Evolutionary conservation across 1,140 invertebrate genomes (phyloP).

Genomic region (Magallana ariakensis): DNA sequence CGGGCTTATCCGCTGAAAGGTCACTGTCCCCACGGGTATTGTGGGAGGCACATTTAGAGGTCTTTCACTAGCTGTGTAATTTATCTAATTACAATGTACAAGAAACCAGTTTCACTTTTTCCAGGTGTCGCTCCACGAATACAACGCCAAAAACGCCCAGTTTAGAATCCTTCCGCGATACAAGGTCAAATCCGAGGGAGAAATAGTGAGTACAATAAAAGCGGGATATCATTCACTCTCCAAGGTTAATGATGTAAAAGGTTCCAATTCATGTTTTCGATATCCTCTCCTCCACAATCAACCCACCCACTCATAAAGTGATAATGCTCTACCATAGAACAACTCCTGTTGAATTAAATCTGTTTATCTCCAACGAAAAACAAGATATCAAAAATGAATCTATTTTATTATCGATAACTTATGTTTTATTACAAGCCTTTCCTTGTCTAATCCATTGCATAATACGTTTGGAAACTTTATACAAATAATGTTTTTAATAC

Average conservation of each 20-base stretch:
- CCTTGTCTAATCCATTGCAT: too few relatives aligned
- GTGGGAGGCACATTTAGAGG: neutral
- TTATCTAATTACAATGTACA: too few relatives aligned
- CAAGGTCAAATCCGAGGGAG: slow-evolving; percentile 80
- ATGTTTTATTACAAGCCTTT: too few relatives aligned
- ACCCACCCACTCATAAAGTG: neutral
- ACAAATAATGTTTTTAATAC: too few relatives aligned
- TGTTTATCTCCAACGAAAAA: neutral
- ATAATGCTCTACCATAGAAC: too few relatives aligned
- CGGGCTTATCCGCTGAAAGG: neutral
- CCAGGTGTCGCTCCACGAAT: slow-evolving; percentile 77
- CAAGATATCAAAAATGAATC: too few relatives aligned
- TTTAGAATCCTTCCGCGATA: slow-evolving; percentile 79
- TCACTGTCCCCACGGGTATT: neutral
- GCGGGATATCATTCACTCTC: neutral
- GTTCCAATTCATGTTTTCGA: neutral
- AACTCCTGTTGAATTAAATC: neutral
- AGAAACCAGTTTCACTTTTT: slow-evolving; percentile 45
- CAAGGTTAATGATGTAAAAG: neutral
- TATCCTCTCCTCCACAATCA: neutral
- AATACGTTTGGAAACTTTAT: too few relatives aligned
- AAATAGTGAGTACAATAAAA: slow-evolving; percentile 75
- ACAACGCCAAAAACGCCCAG: slow-evolving; percentile 79
- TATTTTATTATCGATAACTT: too few relatives aligned
- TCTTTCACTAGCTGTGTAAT: neutral